Evolutionary conservation across 2,797 vertebrate species (phyloP), one percentile per base, ranked within the genome.

Genomic region (Mormyrops boulengeri): DNA sequence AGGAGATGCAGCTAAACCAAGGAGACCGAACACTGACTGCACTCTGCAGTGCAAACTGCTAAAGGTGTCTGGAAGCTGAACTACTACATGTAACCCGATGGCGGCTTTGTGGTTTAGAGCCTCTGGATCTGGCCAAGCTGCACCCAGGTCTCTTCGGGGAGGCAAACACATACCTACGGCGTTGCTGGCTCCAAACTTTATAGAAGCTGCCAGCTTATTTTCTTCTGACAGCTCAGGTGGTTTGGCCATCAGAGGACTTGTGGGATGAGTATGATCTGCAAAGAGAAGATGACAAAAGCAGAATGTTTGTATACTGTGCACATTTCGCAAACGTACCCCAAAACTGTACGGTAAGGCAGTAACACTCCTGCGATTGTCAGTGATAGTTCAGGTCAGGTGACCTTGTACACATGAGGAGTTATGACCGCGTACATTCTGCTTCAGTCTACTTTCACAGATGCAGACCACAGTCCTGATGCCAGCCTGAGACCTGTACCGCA

Each of bases 211-310:
- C 60, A 99, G 94, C 92, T 97, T 98, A 91, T 94, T 96, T 94
- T 99, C 98, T 95, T 99, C 98, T 0, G 97, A 95, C 91, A 97
- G 96, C 91, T 99, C 98, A 80, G 97, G 95, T 34, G 98, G 96
- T 93, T 99, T 97, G 80, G 95, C 94, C 92, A 98, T 95, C 89
- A 98, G 94, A 6, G 98, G 98, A 92, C 98, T 99, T 50, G 98
- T 98, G 3, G 98, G 98, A 93, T 99, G 97, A 90, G 97, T 95
- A 92, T 97, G 97, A 94, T 99, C 98, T 99, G 91, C 47, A 93
- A 82, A 85, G 66, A 85, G 77, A 89, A 6, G 1, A 69, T 0
- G 17, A 4, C 9, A 85, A n/a, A 50, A 38, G 53, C 53, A 87
- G 85, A 80, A 80, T 44, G 69, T 19, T 44, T 41, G 17, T n/a